Conservation (phyloP, 2,797 vertebrate species). For the Nannoperca obscura region DNA sequence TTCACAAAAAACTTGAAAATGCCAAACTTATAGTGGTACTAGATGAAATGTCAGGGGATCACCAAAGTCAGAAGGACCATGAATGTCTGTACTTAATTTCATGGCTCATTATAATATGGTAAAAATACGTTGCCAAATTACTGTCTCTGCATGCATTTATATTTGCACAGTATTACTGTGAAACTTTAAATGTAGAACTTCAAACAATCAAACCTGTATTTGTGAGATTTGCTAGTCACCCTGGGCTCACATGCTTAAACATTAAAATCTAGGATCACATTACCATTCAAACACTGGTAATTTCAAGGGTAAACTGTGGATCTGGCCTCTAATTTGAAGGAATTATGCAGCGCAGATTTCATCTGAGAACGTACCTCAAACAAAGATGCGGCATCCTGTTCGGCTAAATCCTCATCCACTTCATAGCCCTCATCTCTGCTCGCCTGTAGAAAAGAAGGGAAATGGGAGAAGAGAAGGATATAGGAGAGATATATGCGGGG, state of each 20-base stretch:
- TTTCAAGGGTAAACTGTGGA: constrained; percentile 14
- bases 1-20: neutral
- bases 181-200: constrained; percentile 1
- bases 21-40: neutral
- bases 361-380: constrained; percentile 86
- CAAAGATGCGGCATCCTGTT: constrained; percentile 90
- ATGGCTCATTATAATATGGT: neutral
- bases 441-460: constrained; percentile 81
- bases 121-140: neutral
- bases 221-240: constrained; percentile 29
- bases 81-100: too few relatives aligned
- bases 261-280: constrained; percentile 31
- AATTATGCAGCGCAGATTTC: neutral
- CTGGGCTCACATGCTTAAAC: constrained; percentile 8
- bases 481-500: neutral
- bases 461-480: neutral
- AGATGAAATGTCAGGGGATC: neutral
- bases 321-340: constrained; percentile 9
- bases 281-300: constrained; percentile 18
- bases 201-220: constrained; percentile 11
- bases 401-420: constrained; percentile 89
- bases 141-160: neutral
- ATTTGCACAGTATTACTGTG: neutral
- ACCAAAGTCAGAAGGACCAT: neutral
- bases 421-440: constrained; percentile 89